Percentiles rank a stretch among this genome's conserved stretches.
Evolutionary conservation across 2,888 invertebrate genomes (phyloP).

Genomic region (Leptothorax acervorum): DNA sequence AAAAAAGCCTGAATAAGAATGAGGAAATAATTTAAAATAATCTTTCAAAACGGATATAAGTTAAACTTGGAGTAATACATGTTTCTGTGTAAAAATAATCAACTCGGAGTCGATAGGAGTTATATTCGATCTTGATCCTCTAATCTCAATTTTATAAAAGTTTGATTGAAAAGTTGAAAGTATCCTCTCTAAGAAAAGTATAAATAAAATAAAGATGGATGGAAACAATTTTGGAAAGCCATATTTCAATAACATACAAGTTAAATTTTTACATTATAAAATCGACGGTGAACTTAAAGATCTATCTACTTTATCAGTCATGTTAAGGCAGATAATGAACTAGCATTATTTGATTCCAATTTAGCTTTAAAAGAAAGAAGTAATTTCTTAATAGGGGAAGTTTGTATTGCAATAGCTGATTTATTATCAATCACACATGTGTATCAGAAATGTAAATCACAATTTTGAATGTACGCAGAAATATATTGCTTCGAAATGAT

Average conservation of each 20-base stretch:
- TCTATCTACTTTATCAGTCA: no score
- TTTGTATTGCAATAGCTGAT: not conserved
- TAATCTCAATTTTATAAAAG: not conserved
- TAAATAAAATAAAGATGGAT: not conserved
- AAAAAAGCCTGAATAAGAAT: not conserved
- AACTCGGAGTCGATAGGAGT: not conserved
- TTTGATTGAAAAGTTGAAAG: not conserved
- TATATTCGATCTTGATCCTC: not conserved
- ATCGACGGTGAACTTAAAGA: not conserved
- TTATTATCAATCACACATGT: conserved; percentile 1
- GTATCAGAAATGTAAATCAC: conserved; percentile 23
- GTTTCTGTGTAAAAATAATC: no score
- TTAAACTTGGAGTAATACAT: no score
- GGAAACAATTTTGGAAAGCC: not conserved
- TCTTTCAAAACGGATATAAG: no score
- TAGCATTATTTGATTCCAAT: not conserved
- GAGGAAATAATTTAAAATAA: not conserved
- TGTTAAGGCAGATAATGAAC: not conserved
- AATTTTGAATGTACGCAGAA: conserved; percentile 1
- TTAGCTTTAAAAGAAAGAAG: not conserved
- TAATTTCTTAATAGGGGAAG: no score
- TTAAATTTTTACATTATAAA: not conserved
- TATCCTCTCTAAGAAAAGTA: no score
- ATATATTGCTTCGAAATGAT: conserved; percentile 36
- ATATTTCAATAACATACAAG: not conserved